Percentiles rank a stretch among this genome's conserved stretches.
Evolutionary conservation across 2,113 vertebrate genomes (phyloP).

Genomic region (Lipophrys pholis): DNA sequence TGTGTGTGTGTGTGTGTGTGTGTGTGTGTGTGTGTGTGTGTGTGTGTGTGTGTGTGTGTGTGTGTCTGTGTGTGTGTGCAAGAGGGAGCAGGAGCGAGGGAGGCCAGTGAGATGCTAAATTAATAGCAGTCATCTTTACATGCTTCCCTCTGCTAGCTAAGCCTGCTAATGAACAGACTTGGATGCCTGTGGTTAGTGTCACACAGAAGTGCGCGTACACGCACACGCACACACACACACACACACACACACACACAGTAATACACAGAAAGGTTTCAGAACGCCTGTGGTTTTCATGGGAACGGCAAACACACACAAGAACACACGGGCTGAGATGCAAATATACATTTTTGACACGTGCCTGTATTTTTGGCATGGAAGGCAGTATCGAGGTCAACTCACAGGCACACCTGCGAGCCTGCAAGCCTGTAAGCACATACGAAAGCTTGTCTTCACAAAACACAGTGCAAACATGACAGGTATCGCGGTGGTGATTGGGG

Average conservation of each 20-base stretch:
- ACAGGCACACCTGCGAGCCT: conserved; percentile 5
- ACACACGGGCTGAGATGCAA: conserved; percentile 13
- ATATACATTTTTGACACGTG: conserved; percentile 13
- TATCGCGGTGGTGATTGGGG: conserved; percentile 31
- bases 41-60: neutral
- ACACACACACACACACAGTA: conserved; percentile 2
- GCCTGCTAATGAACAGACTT: conserved; percentile 81
- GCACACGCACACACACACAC: conserved; percentile 18
- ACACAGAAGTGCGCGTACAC: conserved; percentile 33
- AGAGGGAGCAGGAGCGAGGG: conserved; percentile 34
- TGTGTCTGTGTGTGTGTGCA: neutral
- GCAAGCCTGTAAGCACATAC: conserved; percentile 10
- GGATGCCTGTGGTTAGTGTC: conserved; percentile 69
- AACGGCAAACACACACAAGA: conserved; percentile 30
- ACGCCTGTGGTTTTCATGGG: conserved; percentile 51
- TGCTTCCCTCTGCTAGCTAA: conserved; percentile 72
- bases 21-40: conserved; percentile 21
- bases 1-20: conserved; percentile 24
- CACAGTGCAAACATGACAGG: conserved; percentile 25
- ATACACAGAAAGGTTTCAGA: conserved; percentile 31
- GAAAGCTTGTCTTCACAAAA: neutral
- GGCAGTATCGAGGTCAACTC: conserved; percentile 20
- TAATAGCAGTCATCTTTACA: conserved; percentile 81
- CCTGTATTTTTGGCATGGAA: conserved; percentile 10
- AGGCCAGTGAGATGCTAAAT: conserved; percentile 78